Conservation (phyloP, 2,797 vertebrate genomes). For the Gallirallus australis region DNA sequence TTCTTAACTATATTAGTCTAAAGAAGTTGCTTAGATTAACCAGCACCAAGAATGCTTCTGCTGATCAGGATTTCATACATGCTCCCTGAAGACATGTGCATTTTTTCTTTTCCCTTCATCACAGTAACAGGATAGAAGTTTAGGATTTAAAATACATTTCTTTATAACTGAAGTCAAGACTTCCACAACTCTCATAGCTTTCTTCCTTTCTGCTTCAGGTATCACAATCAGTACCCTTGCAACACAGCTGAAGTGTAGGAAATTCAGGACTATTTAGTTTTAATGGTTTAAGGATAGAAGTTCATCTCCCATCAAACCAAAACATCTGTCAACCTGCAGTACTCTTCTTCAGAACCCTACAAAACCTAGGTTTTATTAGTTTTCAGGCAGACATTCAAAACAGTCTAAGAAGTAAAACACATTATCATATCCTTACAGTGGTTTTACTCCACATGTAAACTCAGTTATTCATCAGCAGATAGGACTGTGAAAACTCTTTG, state of each 20-base stretch:
- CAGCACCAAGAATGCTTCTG: background rate
- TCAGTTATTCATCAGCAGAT: background rate
- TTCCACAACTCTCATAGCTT: background rate
- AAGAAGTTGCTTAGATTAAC: constrained; percentile 11
- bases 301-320: background rate
- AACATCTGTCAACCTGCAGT: background rate
- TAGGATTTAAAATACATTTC: background rate
- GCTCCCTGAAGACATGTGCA: background rate
- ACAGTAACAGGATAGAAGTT: background rate
- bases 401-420: background rate
- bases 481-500: background rate
- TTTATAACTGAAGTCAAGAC: background rate
- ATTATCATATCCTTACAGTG: background rate
- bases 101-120: background rate
- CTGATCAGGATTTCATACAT: background rate
- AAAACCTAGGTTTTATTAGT: background rate
- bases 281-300: background rate
- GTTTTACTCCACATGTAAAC: background rate
- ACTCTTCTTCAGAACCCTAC: background rate
- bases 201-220: background rate
- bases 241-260: background rate
- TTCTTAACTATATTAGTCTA: background rate
- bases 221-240: background rate
- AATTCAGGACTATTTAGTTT: background rate
- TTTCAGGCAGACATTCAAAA: background rate